Base-by-base conservation (phyloP, 2,888 invertebrate species). In the Deilephila elpenor region DNA sequence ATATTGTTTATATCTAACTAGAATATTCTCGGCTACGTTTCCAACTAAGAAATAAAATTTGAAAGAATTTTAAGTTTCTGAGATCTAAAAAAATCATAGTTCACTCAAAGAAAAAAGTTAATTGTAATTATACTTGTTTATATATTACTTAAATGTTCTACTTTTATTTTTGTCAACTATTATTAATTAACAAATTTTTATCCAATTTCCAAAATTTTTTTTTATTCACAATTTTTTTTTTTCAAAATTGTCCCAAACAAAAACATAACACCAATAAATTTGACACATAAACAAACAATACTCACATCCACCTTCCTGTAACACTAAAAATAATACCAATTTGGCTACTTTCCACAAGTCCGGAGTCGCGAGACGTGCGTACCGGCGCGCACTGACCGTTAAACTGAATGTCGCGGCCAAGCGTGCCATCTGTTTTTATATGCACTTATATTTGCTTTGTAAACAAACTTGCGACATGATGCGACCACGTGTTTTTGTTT, bases 401-500 rank as follows among this genome's bases (percentile, higher is more conserved):
- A 67, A 51, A 67, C 67, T 67, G 67, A 67, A 67, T 67, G 67
- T 67, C 44, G 44, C 67, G 51, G 67, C 25, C 67, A 51, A 14
- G 51, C 17, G 25, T 25, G 19, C 25, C 67, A 67, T 25, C 67
- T 67, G 67, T 51, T 67, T 44, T 67, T 67, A 67, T 67, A 67
- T 67, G 67, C 67, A 67, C 51, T 67, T 67, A 67, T 67, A 67
- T 67, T 67, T 67, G 17, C 67, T 67, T 67, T 67, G 67, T 67
- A 67, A 67, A 67, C 67, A 67, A 67, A 67, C 67, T 67, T 67
- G 20, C 67, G 17, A 1, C 20, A 44, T 29, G 56, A 19, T 6
- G 25, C 67, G 67, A 67, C 67, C 67, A 67, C 67, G 67, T 67
- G 67, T 67, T 67, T 51, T 67, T 67, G 67, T 67, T 67, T 67